Percentiles rank a stretch among this genome's conserved stretches.
phyloP scores from a whole-genome alignment of 2,888 invertebrate species.

The Caenorhabditis plicata region DNA sequence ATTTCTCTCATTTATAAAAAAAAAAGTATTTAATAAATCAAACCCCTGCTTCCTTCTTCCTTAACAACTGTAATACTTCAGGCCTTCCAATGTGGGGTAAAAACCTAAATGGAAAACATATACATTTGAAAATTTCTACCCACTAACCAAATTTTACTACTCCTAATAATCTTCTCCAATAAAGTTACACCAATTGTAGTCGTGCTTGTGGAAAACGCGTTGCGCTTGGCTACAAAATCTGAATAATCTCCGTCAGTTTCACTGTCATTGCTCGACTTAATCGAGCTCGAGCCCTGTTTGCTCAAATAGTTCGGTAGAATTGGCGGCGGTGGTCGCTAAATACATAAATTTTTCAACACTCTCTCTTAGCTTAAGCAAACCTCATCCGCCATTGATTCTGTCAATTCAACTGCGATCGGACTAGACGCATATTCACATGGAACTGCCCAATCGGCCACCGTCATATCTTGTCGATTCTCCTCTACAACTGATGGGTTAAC shows the following conservation, averaged over 20 bases:
- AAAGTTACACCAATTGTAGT: conserved; percentile 27
- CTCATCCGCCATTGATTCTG: conserved; percentile 24
- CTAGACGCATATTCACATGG: conserved; percentile 26
- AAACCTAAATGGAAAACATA: conserved; percentile 68
- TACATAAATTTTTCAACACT: not conserved
- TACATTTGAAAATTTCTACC: not conserved
- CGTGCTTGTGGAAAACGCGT: conserved; percentile 12
- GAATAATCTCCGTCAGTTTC: conserved; percentile 5
- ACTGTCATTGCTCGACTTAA: not conserved
- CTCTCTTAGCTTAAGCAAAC: conserved; percentile 4
- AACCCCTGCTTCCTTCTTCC: conserved; percentile 85
- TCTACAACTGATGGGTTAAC: too few relatives aligned
- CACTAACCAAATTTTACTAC: conserved; percentile 83
- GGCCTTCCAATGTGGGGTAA: conserved; percentile 88
- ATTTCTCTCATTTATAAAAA: conserved; percentile 1
- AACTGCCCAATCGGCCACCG: conserved; percentile 30
- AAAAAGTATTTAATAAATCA: conserved; percentile 66
- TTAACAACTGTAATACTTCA: conserved; percentile 86
- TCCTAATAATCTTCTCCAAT: conserved; percentile 82
- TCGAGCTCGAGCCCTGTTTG: too few relatives aligned
- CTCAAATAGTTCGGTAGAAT: conserved; percentile 29
- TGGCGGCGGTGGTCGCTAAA: conserved; percentile 34
- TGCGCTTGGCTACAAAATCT: conserved; percentile 23
- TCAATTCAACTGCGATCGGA: conserved; percentile 29
- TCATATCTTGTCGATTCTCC: not conserved